phyloP scores from a whole-genome alignment of 2,888 invertebrate species.

The Nephrotoma appendiculata region DNA sequence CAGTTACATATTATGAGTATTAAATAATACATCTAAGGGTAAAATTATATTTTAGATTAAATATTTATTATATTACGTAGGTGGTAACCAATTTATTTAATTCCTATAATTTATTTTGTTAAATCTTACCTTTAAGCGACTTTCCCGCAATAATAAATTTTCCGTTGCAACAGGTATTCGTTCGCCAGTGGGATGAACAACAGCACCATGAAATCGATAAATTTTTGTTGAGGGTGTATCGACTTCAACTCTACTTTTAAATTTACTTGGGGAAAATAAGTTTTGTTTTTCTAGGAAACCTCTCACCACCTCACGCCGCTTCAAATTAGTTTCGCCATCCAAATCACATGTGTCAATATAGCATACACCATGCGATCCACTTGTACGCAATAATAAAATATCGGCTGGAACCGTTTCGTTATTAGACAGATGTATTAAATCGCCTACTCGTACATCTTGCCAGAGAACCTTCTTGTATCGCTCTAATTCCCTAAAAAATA shows the following conservation, averaged over 20 bases:
- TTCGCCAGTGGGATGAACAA: slow-evolving; percentile 64
- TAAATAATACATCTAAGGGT: background rate
- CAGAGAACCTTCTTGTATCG: slow-evolving; percentile 75
- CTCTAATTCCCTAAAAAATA: slow-evolving; percentile 51
- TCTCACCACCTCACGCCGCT: slow-evolving; percentile 64
- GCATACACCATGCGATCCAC: slow-evolving; percentile 77
- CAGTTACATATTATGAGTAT: background rate
- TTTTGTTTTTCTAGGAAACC: slow-evolving; percentile 41
- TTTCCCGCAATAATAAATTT: slow-evolving; percentile 84
- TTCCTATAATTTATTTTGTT: background rate
- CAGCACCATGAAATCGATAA: slow-evolving; percentile 83
- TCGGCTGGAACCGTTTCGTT: slow-evolving; percentile 96
- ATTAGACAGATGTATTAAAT: slow-evolving; percentile 88
- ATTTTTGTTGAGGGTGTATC: slow-evolving; percentile 93
- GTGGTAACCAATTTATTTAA: background rate
- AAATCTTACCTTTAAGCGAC: slow-evolving; percentile 49
- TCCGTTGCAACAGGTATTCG: slow-evolving; percentile 74
- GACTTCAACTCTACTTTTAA: slow-evolving; percentile 74
- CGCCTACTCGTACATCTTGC: slow-evolving; percentile 85
- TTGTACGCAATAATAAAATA: slow-evolving; percentile 74
- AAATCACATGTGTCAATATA: slow-evolving; percentile 93
- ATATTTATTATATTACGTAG: background rate
- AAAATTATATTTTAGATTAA: no score
- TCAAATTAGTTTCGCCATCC: slow-evolving; percentile 92
- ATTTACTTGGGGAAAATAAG: slow-evolving; percentile 64